These are phyloP conservation scores for Bombyx mandarina DNA, from an alignment of 1,140 invertebrate genomes.

Conservation along the genomic window DNA sequence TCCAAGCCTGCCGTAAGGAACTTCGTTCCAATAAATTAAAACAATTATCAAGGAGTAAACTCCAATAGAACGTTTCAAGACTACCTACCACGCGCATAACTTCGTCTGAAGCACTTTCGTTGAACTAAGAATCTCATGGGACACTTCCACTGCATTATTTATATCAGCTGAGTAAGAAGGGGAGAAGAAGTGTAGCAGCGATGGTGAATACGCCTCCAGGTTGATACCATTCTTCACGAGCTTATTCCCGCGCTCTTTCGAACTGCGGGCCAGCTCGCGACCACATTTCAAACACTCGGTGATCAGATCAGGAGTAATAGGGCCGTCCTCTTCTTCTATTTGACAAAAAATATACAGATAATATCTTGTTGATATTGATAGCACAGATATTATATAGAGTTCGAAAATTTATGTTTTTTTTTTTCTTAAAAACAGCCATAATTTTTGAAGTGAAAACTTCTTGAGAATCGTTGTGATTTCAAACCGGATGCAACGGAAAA, in stretches of 20 bases:
- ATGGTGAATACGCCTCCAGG: slow-evolving; percentile 34
- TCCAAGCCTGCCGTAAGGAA: too few species aligned
- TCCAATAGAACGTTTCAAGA: too few species aligned
- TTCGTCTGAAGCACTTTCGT: slow-evolving; percentile 57
- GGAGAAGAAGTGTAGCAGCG: slow-evolving; percentile 47
- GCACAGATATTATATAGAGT: too few species aligned
- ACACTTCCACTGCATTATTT: slow-evolving; percentile 39
- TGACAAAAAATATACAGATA: neutral
- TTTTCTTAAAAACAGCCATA: too few species aligned
- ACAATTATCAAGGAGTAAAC: too few species aligned
- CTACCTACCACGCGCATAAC: slow-evolving; percentile 33
- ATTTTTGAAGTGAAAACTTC: too few species aligned
- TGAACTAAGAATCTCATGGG: slow-evolving; percentile 45
- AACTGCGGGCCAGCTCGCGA: slow-evolving; percentile 38
- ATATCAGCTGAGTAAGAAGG: slow-evolving; percentile 33
- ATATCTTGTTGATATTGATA: neutral
- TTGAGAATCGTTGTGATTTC: too few species aligned
- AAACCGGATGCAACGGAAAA: too few species aligned
- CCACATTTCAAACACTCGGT: slow-evolving; percentile 43
- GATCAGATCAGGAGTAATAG: slow-evolving; percentile 36
- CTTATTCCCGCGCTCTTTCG: slow-evolving; percentile 35
- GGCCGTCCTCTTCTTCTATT: slow-evolving; percentile 26
- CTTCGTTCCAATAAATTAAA: too few species aligned
- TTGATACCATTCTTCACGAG: slow-evolving; percentile 40
- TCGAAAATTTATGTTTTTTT: too few species aligned